Conservation (phyloP, 1,140 invertebrate genomes). For the Ctenoplectra terminalis region DNA sequence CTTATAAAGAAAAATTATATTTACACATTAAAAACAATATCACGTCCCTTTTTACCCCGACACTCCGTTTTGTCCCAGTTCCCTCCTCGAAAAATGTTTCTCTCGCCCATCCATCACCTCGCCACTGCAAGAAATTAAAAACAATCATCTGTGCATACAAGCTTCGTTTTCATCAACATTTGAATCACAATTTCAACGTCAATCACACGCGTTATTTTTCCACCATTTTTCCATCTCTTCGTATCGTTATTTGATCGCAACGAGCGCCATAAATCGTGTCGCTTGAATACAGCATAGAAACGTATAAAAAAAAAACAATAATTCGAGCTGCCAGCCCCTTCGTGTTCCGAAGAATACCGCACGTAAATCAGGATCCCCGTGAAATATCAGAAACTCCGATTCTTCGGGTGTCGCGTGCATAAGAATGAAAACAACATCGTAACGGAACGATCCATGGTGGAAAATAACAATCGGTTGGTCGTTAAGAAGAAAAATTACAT, state of each 20-base stretch:
- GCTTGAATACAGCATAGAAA: background rate
- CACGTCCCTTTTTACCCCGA: no score
- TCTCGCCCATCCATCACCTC: no score
- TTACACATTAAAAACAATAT: no score
- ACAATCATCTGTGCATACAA: background rate
- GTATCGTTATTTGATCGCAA: background rate
- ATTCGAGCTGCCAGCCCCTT: background rate
- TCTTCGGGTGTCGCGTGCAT: background rate
- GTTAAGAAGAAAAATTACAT: constrained; percentile 25
- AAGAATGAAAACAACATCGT: constrained; percentile 8
- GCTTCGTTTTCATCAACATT: background rate
- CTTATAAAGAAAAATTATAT: no score
- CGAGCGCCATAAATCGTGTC: background rate
- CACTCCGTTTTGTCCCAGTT: no score
- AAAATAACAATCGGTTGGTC: constrained; percentile 10
- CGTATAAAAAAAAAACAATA: background rate
- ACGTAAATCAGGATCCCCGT: constrained; percentile 5
- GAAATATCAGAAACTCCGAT: background rate
- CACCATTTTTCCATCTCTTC: background rate
- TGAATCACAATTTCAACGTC: background rate
- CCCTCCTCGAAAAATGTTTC: no score
- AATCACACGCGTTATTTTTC: background rate
- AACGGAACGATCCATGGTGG: no score
- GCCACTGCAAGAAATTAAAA: no score
- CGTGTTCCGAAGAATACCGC: background rate